Conservation (phyloP, 2,797 vertebrate genomes). For the Pseudomugil gertrudae region DNA sequence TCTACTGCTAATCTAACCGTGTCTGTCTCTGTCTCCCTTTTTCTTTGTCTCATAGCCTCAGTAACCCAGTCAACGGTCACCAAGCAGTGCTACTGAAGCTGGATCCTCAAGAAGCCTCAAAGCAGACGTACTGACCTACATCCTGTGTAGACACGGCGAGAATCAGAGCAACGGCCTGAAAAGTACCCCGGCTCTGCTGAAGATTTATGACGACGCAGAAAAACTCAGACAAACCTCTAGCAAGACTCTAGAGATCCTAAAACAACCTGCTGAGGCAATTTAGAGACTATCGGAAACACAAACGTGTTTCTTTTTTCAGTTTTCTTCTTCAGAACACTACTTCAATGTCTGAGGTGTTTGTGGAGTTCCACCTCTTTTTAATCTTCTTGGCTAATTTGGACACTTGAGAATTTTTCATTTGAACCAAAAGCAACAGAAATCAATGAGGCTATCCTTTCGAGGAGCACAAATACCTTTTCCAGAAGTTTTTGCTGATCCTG, state of each 20-base stretch:
- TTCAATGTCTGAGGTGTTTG: constrained; percentile 81
- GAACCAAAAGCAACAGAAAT: constrained; percentile 53
- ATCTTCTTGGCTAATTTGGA: constrained; percentile 80
- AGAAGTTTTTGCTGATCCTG: constrained; percentile 69
- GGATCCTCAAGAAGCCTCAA: constrained; percentile 54
- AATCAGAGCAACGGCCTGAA: constrained; percentile 51
- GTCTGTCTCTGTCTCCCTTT: constrained; percentile 16
- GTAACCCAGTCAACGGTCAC: constrained; percentile 59
- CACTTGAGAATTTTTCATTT: constrained; percentile 72
- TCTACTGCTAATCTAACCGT: constrained; percentile 38
- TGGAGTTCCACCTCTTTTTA: constrained; percentile 81
- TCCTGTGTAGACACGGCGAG: constrained; percentile 43
- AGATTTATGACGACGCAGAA: constrained; percentile 46
- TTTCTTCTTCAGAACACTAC: constrained; percentile 49
- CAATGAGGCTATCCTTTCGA: constrained; percentile 75
- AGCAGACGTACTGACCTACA: constrained; percentile 69
- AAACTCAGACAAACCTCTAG: constrained; percentile 50
- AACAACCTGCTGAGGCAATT: constrained; percentile 33
- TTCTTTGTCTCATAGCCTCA: constrained; percentile 42
- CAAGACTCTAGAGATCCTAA: constrained; percentile 31
- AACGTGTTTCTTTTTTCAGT: constrained; percentile 30
- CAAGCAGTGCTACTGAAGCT: constrained; percentile 49
- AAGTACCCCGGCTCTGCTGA: constrained; percentile 41
- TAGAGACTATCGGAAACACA: constrained; percentile 26
- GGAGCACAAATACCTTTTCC: constrained; percentile 75